These are phyloP conservation scores for Alitta virens DNA, from an alignment of 2,888 invertebrate species.

Conservation along the genomic window DNA sequence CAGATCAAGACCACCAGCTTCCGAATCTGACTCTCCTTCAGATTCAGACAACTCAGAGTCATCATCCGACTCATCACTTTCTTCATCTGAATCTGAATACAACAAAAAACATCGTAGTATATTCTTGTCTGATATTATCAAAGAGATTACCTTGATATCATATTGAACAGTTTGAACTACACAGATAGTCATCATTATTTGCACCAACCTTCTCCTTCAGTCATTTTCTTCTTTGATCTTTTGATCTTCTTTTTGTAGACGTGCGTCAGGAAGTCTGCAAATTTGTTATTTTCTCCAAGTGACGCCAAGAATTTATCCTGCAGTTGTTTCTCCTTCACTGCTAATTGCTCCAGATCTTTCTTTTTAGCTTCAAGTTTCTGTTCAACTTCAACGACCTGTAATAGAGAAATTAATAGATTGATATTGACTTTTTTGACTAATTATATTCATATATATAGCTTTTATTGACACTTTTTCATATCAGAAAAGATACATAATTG, in stretches of 20 bases:
- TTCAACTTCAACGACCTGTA: slow-evolving; percentile 50
- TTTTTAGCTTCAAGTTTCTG: slow-evolving; percentile 52
- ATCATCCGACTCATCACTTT: slow-evolving; percentile 50
- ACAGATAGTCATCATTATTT: too few relatives aligned
- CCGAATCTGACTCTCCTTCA: slow-evolving; percentile 54
- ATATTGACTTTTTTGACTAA: too few relatives aligned
- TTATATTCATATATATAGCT: too few relatives aligned
- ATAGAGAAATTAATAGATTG: too few relatives aligned
- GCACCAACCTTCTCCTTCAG: slow-evolving; percentile 54
- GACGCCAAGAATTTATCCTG: slow-evolving; percentile 43
- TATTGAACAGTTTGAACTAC: too few relatives aligned
- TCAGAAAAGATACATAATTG: too few relatives aligned
- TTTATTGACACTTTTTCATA: too few relatives aligned
- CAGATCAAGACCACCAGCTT: slow-evolving; percentile 52
- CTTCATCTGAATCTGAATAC: slow-evolving; percentile 48
- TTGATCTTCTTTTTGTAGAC: slow-evolving; percentile 83
- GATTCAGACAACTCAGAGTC: slow-evolving; percentile 55
- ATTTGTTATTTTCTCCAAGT: slow-evolving; percentile 67
- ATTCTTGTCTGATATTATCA: too few relatives aligned
- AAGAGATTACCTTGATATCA: too few relatives aligned
- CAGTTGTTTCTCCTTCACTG: slow-evolving; percentile 49
- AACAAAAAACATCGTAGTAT: background rate
- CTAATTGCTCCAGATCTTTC: slow-evolving; percentile 55
- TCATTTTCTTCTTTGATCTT: slow-evolving; percentile 68
- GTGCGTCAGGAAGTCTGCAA: slow-evolving; percentile 73